Evolutionary conservation across 2,113 vertebrate genomes (phyloP).

Genomic region (Chionis minor): DNA sequence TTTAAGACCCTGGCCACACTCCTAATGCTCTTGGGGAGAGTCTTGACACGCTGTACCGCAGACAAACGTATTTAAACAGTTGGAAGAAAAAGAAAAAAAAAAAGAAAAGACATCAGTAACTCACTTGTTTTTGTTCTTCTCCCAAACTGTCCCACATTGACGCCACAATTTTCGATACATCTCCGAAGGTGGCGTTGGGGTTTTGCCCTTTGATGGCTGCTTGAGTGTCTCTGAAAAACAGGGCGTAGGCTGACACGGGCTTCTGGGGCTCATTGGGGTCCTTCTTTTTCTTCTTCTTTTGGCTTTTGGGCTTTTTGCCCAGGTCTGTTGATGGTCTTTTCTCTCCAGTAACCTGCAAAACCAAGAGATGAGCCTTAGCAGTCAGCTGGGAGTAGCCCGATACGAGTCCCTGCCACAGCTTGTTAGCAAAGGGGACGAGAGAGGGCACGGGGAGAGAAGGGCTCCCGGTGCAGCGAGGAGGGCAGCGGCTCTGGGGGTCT

Average conservation of each 20-base stretch:
- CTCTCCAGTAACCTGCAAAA: slow-evolving; percentile 87
- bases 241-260: slow-evolving; percentile 94
- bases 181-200: slow-evolving; percentile 96
- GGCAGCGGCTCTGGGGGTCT: background rate
- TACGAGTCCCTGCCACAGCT: background rate
- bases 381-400: background rate
- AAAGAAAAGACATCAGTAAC: background rate
- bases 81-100: background rate
- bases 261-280: slow-evolving; percentile 98
- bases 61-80: background rate
- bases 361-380: background rate
- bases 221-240: slow-evolving; percentile 98
- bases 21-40: background rate
- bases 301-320: slow-evolving; percentile 95
- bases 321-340: slow-evolving; percentile 93
- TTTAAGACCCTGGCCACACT: background rate
- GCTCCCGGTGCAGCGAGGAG: fast-evolving
- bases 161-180: slow-evolving; percentile 97
- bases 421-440: background rate
- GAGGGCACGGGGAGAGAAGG: background rate
- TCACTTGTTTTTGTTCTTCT: slow-evolving; percentile 97
- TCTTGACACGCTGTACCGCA: fast-evolving
- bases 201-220: slow-evolving; percentile 98
- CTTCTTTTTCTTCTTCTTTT: slow-evolving; percentile 99
- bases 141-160: slow-evolving; percentile 98